Evolutionary conservation across 2,113 vertebrate genomes (phyloP), one percentile per base, ranked within the genome.

Genomic region (Sceloporus tristichus): DNA sequence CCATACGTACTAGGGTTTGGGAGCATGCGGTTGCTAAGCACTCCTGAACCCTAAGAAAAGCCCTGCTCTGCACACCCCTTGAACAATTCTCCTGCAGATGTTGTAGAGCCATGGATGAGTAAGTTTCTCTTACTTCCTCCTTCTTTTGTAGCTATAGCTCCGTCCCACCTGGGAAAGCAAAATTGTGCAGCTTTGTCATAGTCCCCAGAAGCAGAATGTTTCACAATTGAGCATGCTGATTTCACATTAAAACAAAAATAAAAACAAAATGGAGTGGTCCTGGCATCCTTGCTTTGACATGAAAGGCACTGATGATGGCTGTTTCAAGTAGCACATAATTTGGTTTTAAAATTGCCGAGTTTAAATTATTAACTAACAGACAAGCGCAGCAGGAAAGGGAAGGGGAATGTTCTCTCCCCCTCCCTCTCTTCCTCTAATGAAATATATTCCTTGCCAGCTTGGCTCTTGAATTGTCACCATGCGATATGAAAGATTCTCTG

Each of bases 311-410:
- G 75, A 86, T 0, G 8, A 73, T 14, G 62, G 48, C 65, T 89
- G 23, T 90, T 90, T 19, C 90, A 91, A 92, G 85, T 79, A 90
- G 91, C 90, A 62, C 89, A 92, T 78, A 88, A 88, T 94, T 94
- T 90, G 90, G 85, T 79, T 91, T 92, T 53, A 78, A 94, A 94
- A 95, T 92, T 90, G 84, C 91, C 93, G 91, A 81, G 87, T 92
- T 92, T 94, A 91, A 94, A 91, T 93, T 94, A 94, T 93, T 92
- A 92, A 91, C 85, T 91, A 75, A 91, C 85, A 90, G 79, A 83
- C 90, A 90, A 85, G 53, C 90, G 75, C 85, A 89, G 56, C 75
- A 91, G 88, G 87, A 89, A 87, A 85, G 87, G 16, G 84, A 79
- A 59, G 70, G 42, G 34, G 59, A 42, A 48, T n/a, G 23, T 10